phyloP scores from a whole-genome alignment of 2,888 invertebrate genomes.

The Choreutis nemorana region DNA sequence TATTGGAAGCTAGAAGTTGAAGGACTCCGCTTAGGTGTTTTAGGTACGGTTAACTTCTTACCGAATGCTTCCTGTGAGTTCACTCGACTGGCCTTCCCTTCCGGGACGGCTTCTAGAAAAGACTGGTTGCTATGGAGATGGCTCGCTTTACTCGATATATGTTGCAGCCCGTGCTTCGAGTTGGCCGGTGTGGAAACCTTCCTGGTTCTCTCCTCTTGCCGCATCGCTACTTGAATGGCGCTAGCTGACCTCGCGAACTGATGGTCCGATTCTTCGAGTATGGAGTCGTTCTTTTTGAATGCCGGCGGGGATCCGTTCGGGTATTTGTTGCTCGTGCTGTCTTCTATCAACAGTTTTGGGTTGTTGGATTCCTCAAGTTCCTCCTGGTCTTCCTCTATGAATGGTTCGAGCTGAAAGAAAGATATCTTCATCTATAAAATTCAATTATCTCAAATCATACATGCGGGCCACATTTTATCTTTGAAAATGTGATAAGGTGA shows the following conservation, averaged over 20 bases:
- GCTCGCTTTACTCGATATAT: constrained; percentile 63
- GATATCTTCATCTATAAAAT: too few species aligned
- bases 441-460: too few species aligned
- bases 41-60: constrained; percentile 41
- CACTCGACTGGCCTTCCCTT: constrained; percentile 53
- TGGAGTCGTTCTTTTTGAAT: constrained; percentile 27
- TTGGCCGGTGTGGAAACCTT: constrained; percentile 38
- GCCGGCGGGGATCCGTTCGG: constrained; percentile 45
- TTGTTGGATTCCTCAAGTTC: constrained; percentile 22
- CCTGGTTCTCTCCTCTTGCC: constrained; percentile 32
- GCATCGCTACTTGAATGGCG: constrained; percentile 71
- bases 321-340: constrained; percentile 21
- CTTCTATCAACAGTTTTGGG: constrained; percentile 36
- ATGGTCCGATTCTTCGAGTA: too few species aligned
- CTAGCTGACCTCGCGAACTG: constrained; percentile 77
- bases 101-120: constrained; percentile 73
- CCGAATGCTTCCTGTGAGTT: constrained; percentile 44
- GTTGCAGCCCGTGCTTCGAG: constrained; percentile 60
- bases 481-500: too few species aligned
- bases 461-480: too few species aligned
- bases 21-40: constrained; percentile 72
- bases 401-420: constrained; percentile 37
- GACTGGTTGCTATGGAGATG: constrained; percentile 73
- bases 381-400: constrained; percentile 41
- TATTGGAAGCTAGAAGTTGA: constrained; percentile 86